These are phyloP conservation scores for Zygogramma bicolorata DNA, from an alignment of 2,888 invertebrate genomes.

Conservation along the genomic window DNA sequence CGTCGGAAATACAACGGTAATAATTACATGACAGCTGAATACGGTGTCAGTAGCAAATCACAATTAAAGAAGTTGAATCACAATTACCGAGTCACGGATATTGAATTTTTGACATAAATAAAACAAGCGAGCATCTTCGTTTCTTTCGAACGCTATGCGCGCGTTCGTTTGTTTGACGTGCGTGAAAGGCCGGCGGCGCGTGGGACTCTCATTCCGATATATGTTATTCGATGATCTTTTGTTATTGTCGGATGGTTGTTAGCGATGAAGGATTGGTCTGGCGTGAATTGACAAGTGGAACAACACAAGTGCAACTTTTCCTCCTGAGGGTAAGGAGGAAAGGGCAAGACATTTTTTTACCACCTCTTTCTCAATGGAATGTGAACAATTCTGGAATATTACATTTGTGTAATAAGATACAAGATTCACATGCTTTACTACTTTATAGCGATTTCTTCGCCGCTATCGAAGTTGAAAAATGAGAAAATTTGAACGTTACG, in stretches of 20 bases:
- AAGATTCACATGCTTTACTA: too few species aligned
- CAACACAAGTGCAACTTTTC: not conserved
- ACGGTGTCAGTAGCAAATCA: conserved; percentile 46
- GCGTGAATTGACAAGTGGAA: not conserved
- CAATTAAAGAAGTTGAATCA: conserved; percentile 41
- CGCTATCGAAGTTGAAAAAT: too few species aligned
- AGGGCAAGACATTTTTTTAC: too few species aligned
- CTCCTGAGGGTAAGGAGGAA: not conserved
- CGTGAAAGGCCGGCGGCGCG: conserved; percentile 2
- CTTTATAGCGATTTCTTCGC: too few species aligned
- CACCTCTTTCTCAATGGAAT: too few species aligned
- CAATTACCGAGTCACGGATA: conserved; percentile 30
- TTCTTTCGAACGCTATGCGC: conserved; percentile 2
- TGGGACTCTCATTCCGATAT: not conserved
- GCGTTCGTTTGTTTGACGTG: conserved; percentile 9
- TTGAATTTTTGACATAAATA: conserved; percentile 35
- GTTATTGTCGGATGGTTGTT: conserved; percentile 23
- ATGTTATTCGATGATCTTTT: conserved; percentile 22
- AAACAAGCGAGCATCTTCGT: conserved; percentile 24
- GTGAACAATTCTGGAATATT: too few species aligned
- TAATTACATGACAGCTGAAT: conserved; percentile 44
- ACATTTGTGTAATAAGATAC: too few species aligned
- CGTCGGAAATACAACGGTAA: conserved; percentile 43
- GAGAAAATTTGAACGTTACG: too few species aligned
- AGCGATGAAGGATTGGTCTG: not conserved